Conservation (phyloP, 64 coral and sea anemone genomes). For the Pocillopora damicornis region DNA sequence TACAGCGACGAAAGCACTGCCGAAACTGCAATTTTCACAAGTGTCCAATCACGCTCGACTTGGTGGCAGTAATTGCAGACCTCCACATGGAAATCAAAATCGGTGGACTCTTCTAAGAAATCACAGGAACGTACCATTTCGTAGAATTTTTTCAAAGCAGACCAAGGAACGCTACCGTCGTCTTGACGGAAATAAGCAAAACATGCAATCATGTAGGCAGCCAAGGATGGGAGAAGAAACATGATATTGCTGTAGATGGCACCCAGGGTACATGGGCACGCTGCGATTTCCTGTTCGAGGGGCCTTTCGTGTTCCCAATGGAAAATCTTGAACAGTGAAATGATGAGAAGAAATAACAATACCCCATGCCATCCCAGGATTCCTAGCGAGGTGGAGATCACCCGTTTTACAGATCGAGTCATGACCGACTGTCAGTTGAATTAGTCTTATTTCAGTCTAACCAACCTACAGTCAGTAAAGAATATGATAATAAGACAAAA, state of each 20-base stretch:
- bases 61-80: neutral
- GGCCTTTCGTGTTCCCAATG: neutral
- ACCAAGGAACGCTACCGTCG: conserved; percentile 46
- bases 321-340: conserved; percentile 37
- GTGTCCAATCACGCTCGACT: conserved; percentile 2
- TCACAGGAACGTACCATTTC: conserved; percentile 1
- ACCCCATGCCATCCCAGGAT: conserved; percentile 66
- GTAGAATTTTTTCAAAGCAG: conserved; percentile 36
- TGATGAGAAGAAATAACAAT: conserved; percentile 36
- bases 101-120: neutral
- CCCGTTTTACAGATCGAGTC: conserved; percentile 7
- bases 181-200: conserved; percentile 55
- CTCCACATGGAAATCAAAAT: conserved; percentile 4
- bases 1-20: conserved; percentile 20
- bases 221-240: conserved; percentile 41
- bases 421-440: neutral
- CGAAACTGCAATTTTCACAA: conserved; percentile 11
- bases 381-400: conserved; percentile 26
- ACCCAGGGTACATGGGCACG: conserved; percentile 44
- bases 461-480: too few species aligned
- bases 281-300: too few species aligned
- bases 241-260: conserved; percentile 40
- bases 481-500: too few species aligned
- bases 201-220: conserved; percentile 27
- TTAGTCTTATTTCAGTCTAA: neutral